A percentile compares a stretch with the other conserved stretches of the same genome.
These are phyloP conservation scores for Campylorhamphus procurvoides DNA, from an alignment of 2,113 vertebrate species.

Conservation along the genomic window DNA sequence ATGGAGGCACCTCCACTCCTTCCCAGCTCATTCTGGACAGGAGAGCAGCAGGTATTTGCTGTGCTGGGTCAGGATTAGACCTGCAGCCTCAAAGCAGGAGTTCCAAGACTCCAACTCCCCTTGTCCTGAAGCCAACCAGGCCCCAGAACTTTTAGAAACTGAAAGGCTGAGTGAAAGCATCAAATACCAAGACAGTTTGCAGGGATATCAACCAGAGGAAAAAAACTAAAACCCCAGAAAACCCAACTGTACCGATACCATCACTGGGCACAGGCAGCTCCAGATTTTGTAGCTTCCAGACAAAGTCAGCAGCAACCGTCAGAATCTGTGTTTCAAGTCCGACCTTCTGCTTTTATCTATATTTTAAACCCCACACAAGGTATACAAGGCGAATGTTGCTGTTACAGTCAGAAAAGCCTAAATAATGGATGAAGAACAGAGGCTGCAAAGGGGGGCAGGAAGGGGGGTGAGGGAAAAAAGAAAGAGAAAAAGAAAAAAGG, in stretches of 20 bases:
- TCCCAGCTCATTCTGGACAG: fast-evolving
- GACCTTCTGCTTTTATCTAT: constrained; percentile 97
- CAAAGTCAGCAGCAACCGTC: constrained; percentile 72
- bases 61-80: not conserved
- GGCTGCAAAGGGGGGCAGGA: constrained; percentile 50
- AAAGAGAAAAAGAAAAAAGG: not conserved
- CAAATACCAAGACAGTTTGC: constrained; percentile 8
- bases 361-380: constrained; percentile 97
- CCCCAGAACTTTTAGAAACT: constrained; percentile 47
- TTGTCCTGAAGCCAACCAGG: not conserved
- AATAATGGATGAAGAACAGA: constrained; percentile 90
- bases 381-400: constrained; percentile 88
- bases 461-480: not conserved
- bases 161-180: constrained; percentile 47
- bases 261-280: constrained; percentile 31
- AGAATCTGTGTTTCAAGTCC: constrained; percentile 85
- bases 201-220: not conserved
- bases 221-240: not conserved
- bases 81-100: not conserved
- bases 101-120: not conserved
- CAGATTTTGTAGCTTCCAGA: constrained; percentile 73
- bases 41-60: not conserved
- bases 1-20: not conserved
- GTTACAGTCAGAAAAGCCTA: constrained; percentile 85
- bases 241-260: not conserved